Evolutionary conservation across 1,140 invertebrate genomes (phyloP), one percentile per base, ranked within the genome.

Genomic region (Drosophila sucinea): DNA sequence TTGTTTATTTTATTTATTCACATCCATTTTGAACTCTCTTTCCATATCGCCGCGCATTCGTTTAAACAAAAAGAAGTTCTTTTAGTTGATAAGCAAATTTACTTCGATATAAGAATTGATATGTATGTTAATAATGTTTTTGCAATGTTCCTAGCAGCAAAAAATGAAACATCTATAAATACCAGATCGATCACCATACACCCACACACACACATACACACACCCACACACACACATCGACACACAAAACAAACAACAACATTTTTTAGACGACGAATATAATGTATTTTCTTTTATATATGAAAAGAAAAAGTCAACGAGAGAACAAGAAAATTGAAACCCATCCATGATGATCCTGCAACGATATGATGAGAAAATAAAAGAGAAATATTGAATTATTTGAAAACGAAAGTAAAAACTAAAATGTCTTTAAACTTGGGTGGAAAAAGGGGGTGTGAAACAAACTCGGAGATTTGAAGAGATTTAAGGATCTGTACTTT

Each of bases 271-370:
- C 30, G 54, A 76, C 75, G 76, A 79, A 82, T 86, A 35, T 86
- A 35, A 68, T 69, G 76, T 83, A 86, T 86, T 79, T n/a, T 51
- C 25, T 51, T 81, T 68, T 35, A 54, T 68, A 30, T 25, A 30
- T 27, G 1, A 23, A 35, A 58, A 58, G 32, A n/a, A 60, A 60
- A 41, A 25, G 17, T 17, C 4, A 23, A 47, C 17, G 17, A 23
- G 17, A 40, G 65, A 41, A 51, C 30, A 35, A 23, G n/a, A 5
- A 64, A 72, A 54, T 41, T 41, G 35, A 40, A 63, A 72, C 11
- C 55, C 17, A 30, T 23, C 6, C 51, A 10, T 55, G 33, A 55
- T 3, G 33, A 55, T 3, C 47, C 33, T 56, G 55, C 23, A 23
- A 11, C 4, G 33, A 35, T 23, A 51, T 27, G 44, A 51, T 51